These are phyloP conservation scores for Tigriopus japonicus DNA, from an alignment of 1,140 invertebrate genomes.

Conservation along the genomic window DNA sequence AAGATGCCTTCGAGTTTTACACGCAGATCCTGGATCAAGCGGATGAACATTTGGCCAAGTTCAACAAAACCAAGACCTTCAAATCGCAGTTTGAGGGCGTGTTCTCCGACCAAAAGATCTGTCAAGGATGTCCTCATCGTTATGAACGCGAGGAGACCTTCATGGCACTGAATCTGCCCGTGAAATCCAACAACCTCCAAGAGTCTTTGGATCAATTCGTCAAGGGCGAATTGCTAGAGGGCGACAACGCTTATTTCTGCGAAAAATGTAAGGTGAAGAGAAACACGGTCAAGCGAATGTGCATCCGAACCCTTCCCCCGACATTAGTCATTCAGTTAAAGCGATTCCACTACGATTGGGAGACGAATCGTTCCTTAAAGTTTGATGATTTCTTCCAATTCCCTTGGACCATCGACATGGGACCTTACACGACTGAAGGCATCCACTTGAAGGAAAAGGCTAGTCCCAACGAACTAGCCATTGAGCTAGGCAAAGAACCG, in stretches of 20 bases:
- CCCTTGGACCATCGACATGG: slow-evolving; percentile 37
- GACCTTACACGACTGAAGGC: slow-evolving; percentile 37
- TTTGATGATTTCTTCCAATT: slow-evolving; percentile 44
- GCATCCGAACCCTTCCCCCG: slow-evolving; percentile 36
- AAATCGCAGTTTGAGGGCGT: slow-evolving; percentile 31
- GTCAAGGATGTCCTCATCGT: slow-evolving; percentile 37
- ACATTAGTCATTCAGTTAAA: slow-evolving; percentile 40
- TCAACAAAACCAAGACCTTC: slow-evolving; percentile 22
- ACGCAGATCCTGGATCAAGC: slow-evolving; percentile 34
- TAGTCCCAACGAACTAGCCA: slow-evolving; percentile 14
- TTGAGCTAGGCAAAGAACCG: neutral
- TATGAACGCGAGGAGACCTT: slow-evolving; percentile 38
- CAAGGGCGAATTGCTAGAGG: slow-evolving; percentile 38
- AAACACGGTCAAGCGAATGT: slow-evolving; percentile 36
- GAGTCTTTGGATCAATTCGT: slow-evolving; percentile 41
- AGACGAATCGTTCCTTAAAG: slow-evolving; percentile 37
- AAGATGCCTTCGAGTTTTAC: slow-evolving; percentile 41
- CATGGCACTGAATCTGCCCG: slow-evolving; percentile 37
- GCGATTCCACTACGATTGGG: slow-evolving; percentile 42
- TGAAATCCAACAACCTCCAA: slow-evolving; percentile 34
- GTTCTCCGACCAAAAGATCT: slow-evolving; percentile 41
- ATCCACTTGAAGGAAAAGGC: slow-evolving; percentile 30
- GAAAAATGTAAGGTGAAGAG: slow-evolving; percentile 32
- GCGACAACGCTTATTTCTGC: slow-evolving; percentile 41
- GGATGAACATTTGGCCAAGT: slow-evolving; percentile 32